Percentiles rank a stretch among this genome's conserved stretches.
These are phyloP conservation scores for Thaleichthys pacificus DNA, from an alignment of 2,797 vertebrate species.

Conservation along the genomic window DNA sequence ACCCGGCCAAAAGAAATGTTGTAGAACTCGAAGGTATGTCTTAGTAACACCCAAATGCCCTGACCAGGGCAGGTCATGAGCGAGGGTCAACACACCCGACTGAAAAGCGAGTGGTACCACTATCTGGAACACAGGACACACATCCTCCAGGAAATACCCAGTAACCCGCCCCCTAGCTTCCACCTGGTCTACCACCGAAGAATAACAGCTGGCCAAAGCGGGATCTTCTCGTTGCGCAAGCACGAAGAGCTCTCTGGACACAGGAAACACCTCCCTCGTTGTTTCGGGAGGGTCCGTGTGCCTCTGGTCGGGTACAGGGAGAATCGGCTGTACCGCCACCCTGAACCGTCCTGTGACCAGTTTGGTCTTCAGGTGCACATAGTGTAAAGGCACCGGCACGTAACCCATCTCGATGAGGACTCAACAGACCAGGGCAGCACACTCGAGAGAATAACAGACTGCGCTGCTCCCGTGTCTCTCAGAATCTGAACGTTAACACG, in stretches of 20 bases:
- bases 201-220: not conserved
- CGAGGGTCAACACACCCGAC: not conserved
- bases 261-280: too few species aligned
- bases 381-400: not conserved
- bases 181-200: not conserved
- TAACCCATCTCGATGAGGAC: too few species aligned
- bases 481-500: too few species aligned
- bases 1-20: conserved; percentile 1
- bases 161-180: not conserved
- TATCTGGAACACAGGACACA: not conserved
- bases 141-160: not conserved
- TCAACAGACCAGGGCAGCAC: too few species aligned
- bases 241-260: too few species aligned
- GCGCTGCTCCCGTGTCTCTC: too few species aligned
- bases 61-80: not conserved
- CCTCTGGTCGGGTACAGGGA: too few species aligned
- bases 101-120: not conserved
- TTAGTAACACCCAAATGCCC: not conserved
- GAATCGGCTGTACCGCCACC: too few species aligned
- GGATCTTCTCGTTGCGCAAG: not conserved
- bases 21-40: not conserved
- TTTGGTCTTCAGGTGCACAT: too few species aligned
- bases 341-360: too few species aligned
- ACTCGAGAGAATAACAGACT: not conserved
- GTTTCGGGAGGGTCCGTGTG: too few species aligned